Conservation (phyloP, 2,797 vertebrate genomes). For the Ctenopoma kingsleyae region DNA sequence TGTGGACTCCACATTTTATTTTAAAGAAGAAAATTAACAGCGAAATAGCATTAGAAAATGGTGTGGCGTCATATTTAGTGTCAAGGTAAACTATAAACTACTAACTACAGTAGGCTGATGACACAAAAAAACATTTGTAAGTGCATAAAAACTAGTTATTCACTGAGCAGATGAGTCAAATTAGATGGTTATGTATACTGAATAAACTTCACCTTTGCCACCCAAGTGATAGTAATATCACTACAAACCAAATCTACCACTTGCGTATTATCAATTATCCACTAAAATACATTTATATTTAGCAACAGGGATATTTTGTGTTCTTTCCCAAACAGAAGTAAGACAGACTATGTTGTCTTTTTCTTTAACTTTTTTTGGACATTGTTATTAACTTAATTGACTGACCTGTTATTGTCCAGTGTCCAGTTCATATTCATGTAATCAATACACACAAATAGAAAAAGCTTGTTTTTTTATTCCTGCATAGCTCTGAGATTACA, state of each 20-base stretch:
- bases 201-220: no score
- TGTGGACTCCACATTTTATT: not conserved
- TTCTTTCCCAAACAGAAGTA: no score
- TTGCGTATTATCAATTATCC: no score
- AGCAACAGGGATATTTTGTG: no score
- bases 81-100: not conserved
- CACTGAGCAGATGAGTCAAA: not conserved
- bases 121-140: not conserved
- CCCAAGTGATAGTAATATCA: no score
- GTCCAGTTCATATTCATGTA: not conserved
- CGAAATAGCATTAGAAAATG: not conserved
- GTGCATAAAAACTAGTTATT: not conserved
- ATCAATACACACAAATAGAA: slow-evolving; percentile 10
- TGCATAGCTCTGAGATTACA: slow-evolving; percentile 10
- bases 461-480: not conserved
- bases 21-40: not conserved
- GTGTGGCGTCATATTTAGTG: not conserved
- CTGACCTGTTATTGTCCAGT: slow-evolving; percentile 5
- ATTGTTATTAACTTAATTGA: slow-evolving; percentile 25
- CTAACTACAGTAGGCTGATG: not conserved
- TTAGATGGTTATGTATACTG: no score
- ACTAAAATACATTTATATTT: not conserved
- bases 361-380: slow-evolving; percentile 22
- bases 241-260: no score
- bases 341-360: slow-evolving; percentile 5